Evolutionary conservation across 2,888 invertebrate genomes (phyloP), one percentile per base, ranked within the genome.

Genomic region (Epicampocera succincta): DNA sequence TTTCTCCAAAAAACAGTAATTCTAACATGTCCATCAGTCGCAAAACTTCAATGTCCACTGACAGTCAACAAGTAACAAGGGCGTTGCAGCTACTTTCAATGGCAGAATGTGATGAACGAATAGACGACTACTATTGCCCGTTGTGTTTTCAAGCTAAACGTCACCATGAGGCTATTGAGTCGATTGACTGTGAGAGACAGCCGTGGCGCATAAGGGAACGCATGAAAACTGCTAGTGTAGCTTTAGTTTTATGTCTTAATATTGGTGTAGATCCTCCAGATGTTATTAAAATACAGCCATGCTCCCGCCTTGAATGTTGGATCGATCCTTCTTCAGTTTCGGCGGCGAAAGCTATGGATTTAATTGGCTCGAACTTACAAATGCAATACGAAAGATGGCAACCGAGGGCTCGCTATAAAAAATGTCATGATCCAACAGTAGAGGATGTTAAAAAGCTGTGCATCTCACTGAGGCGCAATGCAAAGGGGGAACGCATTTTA

Each of bases 231-330:
- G 99, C 99, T 79, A 99, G 99, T 91, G 99, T 99, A 76, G 99
- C 99, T 0, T 92, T 99, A 83, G 99, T 99, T 33, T 92, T 99
- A 54, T 99, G 99, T 91, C 93, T 99, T 48, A 99, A 99, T 92
- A 97, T 99, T 73, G 99, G 99, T n/a, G 99, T 99, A 19, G 99
- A 99, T 91, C 99, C 99, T 2, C 99, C 99, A 0, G 99, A 99
- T 91, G 95, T 99, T 72, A 96, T 98, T 42, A 99, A 99, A 92
- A 98, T 98, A 3, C 96, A 98, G 88, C 99, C 99, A 0, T 98
- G 99, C 91, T 98, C 99, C 0, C 93, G 98, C 9, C 92, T 97
- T 15, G 98, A 99, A 90, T 98, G 98, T 89, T 99, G 99, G 99
- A 97, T 98, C 87, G 97, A 97, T 92, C 99, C 99, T 1, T 92